phyloP scores from a whole-genome alignment of 2,113 vertebrate genomes.

The Corvus hawaiiensis region DNA sequence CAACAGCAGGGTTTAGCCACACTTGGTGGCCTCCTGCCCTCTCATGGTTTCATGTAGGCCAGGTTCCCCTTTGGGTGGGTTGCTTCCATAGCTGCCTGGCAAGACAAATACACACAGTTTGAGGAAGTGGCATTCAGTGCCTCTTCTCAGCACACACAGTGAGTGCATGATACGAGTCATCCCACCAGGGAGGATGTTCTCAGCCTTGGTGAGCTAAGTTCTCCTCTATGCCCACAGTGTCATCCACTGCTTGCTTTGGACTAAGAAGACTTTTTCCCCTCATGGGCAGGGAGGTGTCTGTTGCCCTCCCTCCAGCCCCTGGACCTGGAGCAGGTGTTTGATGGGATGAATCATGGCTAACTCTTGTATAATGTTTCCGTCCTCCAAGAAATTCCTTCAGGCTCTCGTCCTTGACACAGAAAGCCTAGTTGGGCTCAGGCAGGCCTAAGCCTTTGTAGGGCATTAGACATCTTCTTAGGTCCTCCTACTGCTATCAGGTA shows the following conservation, averaged over 20 bases:
- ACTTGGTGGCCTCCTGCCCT: not conserved
- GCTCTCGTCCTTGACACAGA: not conserved
- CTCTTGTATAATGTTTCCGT: not conserved
- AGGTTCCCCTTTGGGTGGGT: accelerated
- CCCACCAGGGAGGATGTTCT: not conserved
- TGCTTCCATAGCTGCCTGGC: not conserved
- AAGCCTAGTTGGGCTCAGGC: not conserved
- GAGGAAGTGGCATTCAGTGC: not conserved
- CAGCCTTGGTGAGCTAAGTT: not conserved
- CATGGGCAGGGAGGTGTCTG: not conserved
- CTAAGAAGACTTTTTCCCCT: not conserved
- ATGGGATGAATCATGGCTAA: not conserved
- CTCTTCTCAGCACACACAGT: not conserved
- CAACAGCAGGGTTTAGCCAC: not conserved
- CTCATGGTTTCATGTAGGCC: not conserved
- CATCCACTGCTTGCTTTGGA: not conserved
- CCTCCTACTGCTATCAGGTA: not conserved
- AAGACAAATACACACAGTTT: not conserved
- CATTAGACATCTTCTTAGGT: not conserved
- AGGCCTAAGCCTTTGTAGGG: not conserved
- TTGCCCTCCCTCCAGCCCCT: not conserved
- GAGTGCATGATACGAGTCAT: not conserved
- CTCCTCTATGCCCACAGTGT: not conserved
- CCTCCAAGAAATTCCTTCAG: not conserved
- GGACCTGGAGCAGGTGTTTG: not conserved